Conservation (phyloP, 53 echinoderm and acorn worm species). For the Mesocentrotus franciscanus region DNA sequence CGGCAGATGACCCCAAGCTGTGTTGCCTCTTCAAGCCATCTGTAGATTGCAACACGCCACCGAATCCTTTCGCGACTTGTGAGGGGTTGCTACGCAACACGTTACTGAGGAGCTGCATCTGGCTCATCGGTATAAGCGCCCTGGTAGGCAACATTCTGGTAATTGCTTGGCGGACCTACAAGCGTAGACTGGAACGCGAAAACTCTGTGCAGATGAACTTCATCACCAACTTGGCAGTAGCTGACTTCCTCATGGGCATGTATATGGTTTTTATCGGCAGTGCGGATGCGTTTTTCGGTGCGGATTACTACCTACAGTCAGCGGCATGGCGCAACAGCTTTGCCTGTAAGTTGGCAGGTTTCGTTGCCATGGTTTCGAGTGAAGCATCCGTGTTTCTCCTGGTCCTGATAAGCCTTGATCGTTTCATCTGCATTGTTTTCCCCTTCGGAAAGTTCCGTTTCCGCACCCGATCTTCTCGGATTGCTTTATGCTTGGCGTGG, state of each 20-base stretch:
- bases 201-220: conserved; percentile 65
- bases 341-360: conserved; percentile 72
- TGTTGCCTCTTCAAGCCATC: conserved; percentile 72
- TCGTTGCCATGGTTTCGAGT: conserved; percentile 73
- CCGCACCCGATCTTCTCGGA: conserved; percentile 61
- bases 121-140: conserved; percentile 70
- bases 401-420: conserved; percentile 72
- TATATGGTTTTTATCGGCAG: conserved; percentile 75
- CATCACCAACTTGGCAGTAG: conserved; percentile 73
- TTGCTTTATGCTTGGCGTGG: conserved; percentile 62
- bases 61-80: conserved; percentile 73
- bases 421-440: conserved; percentile 79
- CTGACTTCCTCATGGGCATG: conserved; percentile 79
- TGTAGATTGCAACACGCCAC: conserved; percentile 70
- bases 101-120: conserved; percentile 67
- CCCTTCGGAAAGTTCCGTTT: conserved; percentile 74
- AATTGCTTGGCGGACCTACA: conserved; percentile 66
- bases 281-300: conserved; percentile 68
- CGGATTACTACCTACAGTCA: conserved; percentile 72
- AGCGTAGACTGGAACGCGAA: conserved; percentile 10
- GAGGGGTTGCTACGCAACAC: conserved; percentile 74
- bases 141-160: conserved; percentile 72
- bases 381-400: conserved; percentile 73
- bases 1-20: conserved; percentile 68
- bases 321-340: conserved; percentile 62